Evolutionary conservation across 2,797 vertebrate species (phyloP), one percentile per base, ranked within the genome.

Genomic region (Schizopygopsis pylzovi): DNA sequence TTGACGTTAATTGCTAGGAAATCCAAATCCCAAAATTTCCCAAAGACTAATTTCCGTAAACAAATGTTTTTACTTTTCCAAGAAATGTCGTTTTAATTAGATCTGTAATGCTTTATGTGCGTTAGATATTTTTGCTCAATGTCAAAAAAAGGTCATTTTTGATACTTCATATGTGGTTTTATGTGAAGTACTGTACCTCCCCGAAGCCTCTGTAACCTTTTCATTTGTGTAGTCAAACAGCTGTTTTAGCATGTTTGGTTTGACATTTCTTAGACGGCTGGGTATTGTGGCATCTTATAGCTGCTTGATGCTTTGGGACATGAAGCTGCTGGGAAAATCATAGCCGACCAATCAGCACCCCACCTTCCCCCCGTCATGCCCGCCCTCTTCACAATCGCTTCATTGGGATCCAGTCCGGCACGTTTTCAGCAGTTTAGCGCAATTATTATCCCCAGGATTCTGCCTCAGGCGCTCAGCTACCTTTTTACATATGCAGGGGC

Each of bases 401-500:
- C 79, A 41, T 70, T 82, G 81, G 87, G 79, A 87, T 77, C 79
- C 52, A 20, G 83, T 56, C 79, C 85, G 59, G 37, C 81, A 52
- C 81, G 71, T 76, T 88, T 90, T 94, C 93, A 93, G 92, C 87
- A 93, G 88, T 95, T 95, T 93, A 93, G 92, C 85, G 86, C 94
- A 93, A 94, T 99, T 98, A 98, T 98, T 98, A 96, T 97, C 96
- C 97, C 96, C 96, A 94, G 96, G 96, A 97, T 97, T 96, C 94
- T 94, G 97, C 97, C 97, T 96, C 95, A 94, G 97, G 98, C 98
- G 96, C 96, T 96, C 96, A 95, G 97, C 97, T 98, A 97, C 97
- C 98, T 99, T 99, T 99, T 99, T 98, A 98, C 97, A 98, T 98
- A 99, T 99, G 98, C 98, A 99, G 96, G 96, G 95, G 95, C 96